These are phyloP conservation scores for Tyto alba DNA, from an alignment of 2,113 vertebrate species.

Conservation along the genomic window DNA sequence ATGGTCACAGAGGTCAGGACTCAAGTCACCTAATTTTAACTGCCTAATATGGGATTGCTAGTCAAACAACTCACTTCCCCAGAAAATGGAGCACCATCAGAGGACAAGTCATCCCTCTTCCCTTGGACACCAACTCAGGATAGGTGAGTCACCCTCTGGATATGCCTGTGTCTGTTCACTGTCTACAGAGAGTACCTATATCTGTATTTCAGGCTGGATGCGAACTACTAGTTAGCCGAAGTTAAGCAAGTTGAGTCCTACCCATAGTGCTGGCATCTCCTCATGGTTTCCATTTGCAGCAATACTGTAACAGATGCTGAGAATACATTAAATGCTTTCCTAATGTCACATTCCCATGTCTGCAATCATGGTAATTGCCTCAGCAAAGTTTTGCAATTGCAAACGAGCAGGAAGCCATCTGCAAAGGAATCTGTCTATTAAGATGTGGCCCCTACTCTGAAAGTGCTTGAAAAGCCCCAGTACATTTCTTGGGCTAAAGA, in stretches of 20 bases:
- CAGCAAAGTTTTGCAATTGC: constrained; percentile 45
- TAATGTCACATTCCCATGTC: constrained; percentile 59
- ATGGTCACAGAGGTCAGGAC: neutral
- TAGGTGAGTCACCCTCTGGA: neutral
- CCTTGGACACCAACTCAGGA: neutral
- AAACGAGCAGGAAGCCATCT: constrained; percentile 28
- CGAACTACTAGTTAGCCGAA: neutral
- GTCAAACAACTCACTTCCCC: neutral
- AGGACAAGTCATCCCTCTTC: neutral
- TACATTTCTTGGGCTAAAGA: constrained; percentile 28
- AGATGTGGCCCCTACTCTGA: neutral
- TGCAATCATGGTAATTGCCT: constrained; percentile 42
- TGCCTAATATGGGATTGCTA: neutral
- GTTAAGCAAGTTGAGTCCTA: neutral
- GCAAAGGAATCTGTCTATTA: constrained; percentile 37
- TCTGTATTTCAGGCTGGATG: neutral
- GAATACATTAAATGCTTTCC: constrained; percentile 54
- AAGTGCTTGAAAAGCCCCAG: constrained; percentile 31
- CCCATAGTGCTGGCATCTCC: constrained; percentile 22
- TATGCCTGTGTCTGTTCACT: neutral
- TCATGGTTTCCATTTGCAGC: constrained; percentile 37
- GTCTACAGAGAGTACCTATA: neutral
- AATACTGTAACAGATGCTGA: constrained; percentile 45
- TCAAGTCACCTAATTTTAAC: neutral
- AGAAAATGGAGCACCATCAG: neutral